Percentiles rank a stretch among this genome's conserved stretches.
Conservation (phyloP, 2,113 vertebrate genomes). For the Sorex araneus region DNA sequence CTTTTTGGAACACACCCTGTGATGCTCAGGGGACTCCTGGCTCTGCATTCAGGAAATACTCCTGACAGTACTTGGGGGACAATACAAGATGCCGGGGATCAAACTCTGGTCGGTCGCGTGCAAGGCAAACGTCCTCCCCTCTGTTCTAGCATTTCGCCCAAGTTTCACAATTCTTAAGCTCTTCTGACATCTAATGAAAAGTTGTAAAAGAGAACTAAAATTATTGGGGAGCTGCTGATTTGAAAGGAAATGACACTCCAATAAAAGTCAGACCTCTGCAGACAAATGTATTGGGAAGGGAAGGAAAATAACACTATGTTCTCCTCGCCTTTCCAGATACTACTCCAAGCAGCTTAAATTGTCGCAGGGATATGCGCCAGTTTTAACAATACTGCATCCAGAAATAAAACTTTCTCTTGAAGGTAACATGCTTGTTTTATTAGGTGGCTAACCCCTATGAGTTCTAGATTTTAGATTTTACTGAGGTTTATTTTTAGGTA, state of each 20-base stretch:
- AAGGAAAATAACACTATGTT: neutral
- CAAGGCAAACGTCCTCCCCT: no score
- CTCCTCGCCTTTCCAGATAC: neutral
- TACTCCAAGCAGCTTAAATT: slow-evolving; percentile 1
- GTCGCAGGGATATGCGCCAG: neutral
- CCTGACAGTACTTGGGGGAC: no score
- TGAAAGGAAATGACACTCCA: neutral
- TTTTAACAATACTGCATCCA: neutral
- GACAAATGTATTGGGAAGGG: slow-evolving; percentile 4
- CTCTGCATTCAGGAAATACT: no score
- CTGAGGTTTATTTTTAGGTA: slow-evolving; percentile 11
- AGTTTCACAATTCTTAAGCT: neutral
- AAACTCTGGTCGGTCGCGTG: no score
- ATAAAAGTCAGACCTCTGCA: no score
- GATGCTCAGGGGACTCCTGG: no score
- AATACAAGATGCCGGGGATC: no score
- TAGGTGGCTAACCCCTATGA: slow-evolving; percentile 11
- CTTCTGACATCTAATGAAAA: slow-evolving; percentile 35
- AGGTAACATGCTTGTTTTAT: slow-evolving; percentile 31
- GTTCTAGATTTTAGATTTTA: neutral
- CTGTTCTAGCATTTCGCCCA: neutral
- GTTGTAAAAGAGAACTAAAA: slow-evolving; percentile 42
- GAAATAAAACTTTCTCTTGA: slow-evolving; percentile 56
- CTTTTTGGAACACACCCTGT: no score
- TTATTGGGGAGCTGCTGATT: neutral